Base-by-base conservation (phyloP, 2,888 invertebrate genomes). In the Stenoptilia bipunctidactyla region DNA sequence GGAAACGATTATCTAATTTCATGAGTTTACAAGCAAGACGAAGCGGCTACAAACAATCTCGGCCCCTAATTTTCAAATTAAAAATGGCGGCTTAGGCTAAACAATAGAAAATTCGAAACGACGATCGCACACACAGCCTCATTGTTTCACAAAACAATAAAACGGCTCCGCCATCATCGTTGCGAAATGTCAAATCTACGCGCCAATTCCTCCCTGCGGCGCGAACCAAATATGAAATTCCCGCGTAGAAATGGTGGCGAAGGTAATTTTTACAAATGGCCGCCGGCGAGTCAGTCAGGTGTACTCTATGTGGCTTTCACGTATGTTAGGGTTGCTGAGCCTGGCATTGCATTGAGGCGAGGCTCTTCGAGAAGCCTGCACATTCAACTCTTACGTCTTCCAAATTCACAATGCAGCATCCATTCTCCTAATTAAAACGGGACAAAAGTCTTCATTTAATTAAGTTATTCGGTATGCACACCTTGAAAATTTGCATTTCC, bases 231-330 rank as follows among this genome's bases (percentile, higher is more conserved):
- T 80, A 79, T 79, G 75, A 77, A 77, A 76, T 79, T 75, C 73
- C 66, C 79, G 75, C 73, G 68, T 55, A 73, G 65, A 82, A 82
- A 79, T 80, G 82, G 80, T 77, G 82, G 68, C 70, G 71, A 58
- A 75, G 80, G 76, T 69, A 77, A 77, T 77, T 79, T 79, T 80
- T 82, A 76, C 76, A 82, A 80, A 80, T 80, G 82, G 80, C 82
- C 72, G 80, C 79, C 77, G 68, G 51, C 20, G 8, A 20, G 65
- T 61, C 64, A 65, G 65, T 63, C 62, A 61, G 64, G 61, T 65
- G 66, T 62, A 66, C 64, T 63, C 58, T 63, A 51, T 59, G 57
- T 47, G 50, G 52, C 43, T 47, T 20, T 41, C 41, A 44, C 52
- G 44, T 50, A 46, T 46, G 52, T 46, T 20, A 20, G 52, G 48